phyloP scores from a whole-genome alignment of 1,140 invertebrate genomes.

The Tenebrio molitor region DNA sequence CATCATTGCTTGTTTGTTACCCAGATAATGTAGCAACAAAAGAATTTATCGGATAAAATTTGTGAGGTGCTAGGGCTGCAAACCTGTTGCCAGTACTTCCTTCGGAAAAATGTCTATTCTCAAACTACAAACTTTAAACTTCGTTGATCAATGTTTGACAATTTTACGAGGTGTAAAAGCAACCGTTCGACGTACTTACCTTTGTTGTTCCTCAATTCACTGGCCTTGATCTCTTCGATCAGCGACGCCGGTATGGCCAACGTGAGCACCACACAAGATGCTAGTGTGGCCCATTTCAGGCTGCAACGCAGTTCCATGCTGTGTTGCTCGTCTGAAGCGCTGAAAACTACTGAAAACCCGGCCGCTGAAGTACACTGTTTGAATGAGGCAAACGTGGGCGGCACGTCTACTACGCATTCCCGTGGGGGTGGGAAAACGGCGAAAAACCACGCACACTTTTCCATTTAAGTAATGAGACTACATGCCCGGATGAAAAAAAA shows the following conservation, averaged over 20 bases:
- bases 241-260: slow-evolving; percentile 58
- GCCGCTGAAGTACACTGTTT: slow-evolving; percentile 53
- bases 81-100: too few species aligned
- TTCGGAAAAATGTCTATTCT: too few species aligned
- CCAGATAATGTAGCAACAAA: too few species aligned
- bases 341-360: slow-evolving; percentile 58
- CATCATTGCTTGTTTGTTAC: too few species aligned
- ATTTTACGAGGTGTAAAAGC: not conserved
- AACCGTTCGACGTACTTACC: slow-evolving; percentile 48
- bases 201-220: slow-evolving; percentile 59
- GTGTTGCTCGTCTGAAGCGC: slow-evolving; percentile 25
- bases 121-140: too few species aligned
- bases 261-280: slow-evolving; percentile 43
- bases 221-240: slow-evolving; percentile 60
- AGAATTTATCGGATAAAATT: too few species aligned
- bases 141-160: too few species aligned
- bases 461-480: not conserved
- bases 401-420: slow-evolving; percentile 49
- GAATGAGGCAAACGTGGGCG: slow-evolving; percentile 18
- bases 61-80: too few species aligned
- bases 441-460: slow-evolving; percentile 21
- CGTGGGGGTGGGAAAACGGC: not conserved
- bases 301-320: slow-evolving; percentile 49
- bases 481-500: not conserved
- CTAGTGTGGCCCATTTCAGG: slow-evolving; percentile 31